Evolutionary conservation across 2,888 invertebrate species (phyloP), one percentile per base, ranked within the genome.

Genomic region (Parapristionchus giblindavisi): DNA sequence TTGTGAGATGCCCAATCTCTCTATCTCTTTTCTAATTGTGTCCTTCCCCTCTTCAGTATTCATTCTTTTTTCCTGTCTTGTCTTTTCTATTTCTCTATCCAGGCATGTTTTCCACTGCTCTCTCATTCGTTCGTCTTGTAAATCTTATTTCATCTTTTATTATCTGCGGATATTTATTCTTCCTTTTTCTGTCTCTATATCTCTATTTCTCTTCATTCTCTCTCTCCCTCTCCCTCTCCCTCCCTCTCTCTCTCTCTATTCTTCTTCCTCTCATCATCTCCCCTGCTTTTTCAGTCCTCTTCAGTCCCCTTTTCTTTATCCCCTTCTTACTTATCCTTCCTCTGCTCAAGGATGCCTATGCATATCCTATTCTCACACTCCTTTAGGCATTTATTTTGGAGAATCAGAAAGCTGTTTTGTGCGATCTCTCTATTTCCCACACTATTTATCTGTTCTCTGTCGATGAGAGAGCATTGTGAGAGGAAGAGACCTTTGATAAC

Each of bases 151-250:
- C 11, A 43, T 8, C 43, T 17, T 17, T 43, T 43, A 8, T 43
- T 43, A 8, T 56, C 11, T 14, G 11, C 11, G 29, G 56, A 24
- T 6, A 27, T 14, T 14, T 24, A 56, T 56, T 56, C 56, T 11
- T 56, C n/a, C 6, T 11, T 27, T n/a, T 56, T n/a, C 11, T 8
- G n/a, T 56, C 56, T 68, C 66, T 66, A 32, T 68, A 48, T 68
- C 68, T 68, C 68, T 36, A 51, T 52, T 68, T 38, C 27, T 51
- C 51, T 51, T 34, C 24, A 38, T 24, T 63, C 63, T 34, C 51
- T n/a, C 68, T 38, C 32, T 56, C 52, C 36, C 40, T 38, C 40
- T 48, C n/a, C n/a, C n/a, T n/a, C n/a, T n/a, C n/a, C n/a, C n/a
- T n/a, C n/a, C n/a, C n/a, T n/a, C n/a, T n/a, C n/a, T n/a, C n/a